phyloP scores from a whole-genome alignment of 2,797 vertebrate species.

The Propithecus deckenii region DNA sequence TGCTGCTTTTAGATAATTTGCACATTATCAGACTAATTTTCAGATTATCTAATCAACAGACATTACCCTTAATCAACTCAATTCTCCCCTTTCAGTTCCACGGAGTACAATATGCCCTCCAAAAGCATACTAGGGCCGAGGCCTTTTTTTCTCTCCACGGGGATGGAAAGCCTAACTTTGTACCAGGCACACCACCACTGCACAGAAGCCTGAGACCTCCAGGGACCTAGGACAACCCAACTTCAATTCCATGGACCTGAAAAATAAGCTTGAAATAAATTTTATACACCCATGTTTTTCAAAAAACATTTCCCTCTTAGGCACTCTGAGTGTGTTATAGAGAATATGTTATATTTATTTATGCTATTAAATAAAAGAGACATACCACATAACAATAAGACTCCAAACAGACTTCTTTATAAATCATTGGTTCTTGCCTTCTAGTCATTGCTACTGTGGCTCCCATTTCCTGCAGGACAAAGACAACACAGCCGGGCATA shows the following conservation, averaged over 20 bases:
- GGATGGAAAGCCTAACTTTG: neutral
- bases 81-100: constrained; percentile 39
- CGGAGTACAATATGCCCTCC: constrained; percentile 43
- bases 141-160: neutral
- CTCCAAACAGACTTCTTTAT: neutral
- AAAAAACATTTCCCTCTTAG: constrained; percentile 2
- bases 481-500: neutral
- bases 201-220: neutral
- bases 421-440: constrained; percentile 10
- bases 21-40: constrained; percentile 75
- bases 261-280: constrained; percentile 41
- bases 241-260: neutral
- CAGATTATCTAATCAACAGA: constrained; percentile 74
- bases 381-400: neutral
- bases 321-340: neutral
- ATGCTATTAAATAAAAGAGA: constrained; percentile 13
- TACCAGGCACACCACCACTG: neutral
- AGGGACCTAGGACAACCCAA: neutral
- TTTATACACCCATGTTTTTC: neutral
- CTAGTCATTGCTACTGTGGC: neutral
- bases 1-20: constrained; percentile 73
- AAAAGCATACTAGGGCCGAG: neutral
- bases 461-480: neutral
- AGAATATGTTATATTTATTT: neutral
- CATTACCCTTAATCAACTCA: constrained; percentile 68